These are phyloP conservation scores for Calosoma granatense DNA, from an alignment of 1,140 invertebrate genomes.

Conservation along the genomic window DNA sequence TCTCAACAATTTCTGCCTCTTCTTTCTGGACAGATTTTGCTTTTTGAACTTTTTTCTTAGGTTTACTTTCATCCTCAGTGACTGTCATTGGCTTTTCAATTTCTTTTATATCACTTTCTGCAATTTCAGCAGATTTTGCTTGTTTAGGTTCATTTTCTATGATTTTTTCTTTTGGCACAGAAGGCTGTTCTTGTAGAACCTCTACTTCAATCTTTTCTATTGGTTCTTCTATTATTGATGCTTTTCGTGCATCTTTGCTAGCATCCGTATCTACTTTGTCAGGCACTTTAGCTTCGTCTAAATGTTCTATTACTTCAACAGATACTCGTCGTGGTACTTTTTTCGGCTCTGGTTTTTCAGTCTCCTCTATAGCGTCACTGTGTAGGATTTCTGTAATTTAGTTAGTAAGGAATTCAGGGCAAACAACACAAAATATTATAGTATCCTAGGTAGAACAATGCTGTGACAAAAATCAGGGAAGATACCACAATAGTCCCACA, in stretches of 20 bases:
- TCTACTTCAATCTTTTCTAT: constrained; percentile 20
- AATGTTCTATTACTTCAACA: constrained; percentile 31
- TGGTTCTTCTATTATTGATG: constrained; percentile 19
- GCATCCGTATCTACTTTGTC: constrained; percentile 13
- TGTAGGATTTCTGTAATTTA: constrained; percentile 31
- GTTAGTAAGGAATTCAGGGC: constrained; percentile 22
- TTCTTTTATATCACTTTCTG: constrained; percentile 21
- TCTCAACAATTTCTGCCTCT: constrained; percentile 13
- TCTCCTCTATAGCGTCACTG: constrained; percentile 31
- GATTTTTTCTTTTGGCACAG: constrained; percentile 14
- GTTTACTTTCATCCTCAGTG: constrained; percentile 10
- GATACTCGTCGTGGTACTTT: constrained; percentile 32
- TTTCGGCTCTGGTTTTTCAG: constrained; percentile 24
- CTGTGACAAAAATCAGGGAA: no score
- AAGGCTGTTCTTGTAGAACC: constrained; percentile 16
- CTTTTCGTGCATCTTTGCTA: constrained; percentile 10
- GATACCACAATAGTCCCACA: not conserved
- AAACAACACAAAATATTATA: no score
- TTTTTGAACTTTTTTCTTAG: constrained; percentile 15
- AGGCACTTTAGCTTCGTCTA: constrained; percentile 30
- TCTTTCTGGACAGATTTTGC: constrained; percentile 11
- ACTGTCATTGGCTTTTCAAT: constrained; percentile 12
- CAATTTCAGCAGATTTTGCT: constrained; percentile 21
- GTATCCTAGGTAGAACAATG: no score
- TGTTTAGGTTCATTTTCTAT: constrained; percentile 18